Base-by-base conservation (phyloP, 1,140 invertebrate genomes). In the Limonius californicus region DNA sequence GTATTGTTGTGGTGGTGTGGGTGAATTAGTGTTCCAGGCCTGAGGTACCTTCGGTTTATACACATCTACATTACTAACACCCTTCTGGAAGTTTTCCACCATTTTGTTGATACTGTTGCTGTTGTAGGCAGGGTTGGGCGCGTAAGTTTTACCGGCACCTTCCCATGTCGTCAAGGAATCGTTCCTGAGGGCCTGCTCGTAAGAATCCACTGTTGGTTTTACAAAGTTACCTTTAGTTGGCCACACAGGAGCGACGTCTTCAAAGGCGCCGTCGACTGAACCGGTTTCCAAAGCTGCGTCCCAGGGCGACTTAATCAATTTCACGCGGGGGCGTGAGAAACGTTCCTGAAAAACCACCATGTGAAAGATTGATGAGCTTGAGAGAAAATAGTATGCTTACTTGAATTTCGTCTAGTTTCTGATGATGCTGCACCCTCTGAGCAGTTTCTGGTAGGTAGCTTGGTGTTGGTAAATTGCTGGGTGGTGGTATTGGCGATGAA, bases 241-340 rank as follows among this genome's bases (percentile, higher is more conserved):
- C 68, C 70, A 73, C 50, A 59, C 63, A 30, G 73, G 71, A 23
- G 68, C 67, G 12, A 76, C 32, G 45, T 84, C 80, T 60, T 84
- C 74, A 74, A 90, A 89, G 35, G 88, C 88, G 1, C 80, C 74
- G 30, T 88, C 87, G 1, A 88, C 86, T 8, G 82, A 84, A 11
- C 88, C 88, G 15, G 86, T 85, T 73, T 87, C 82, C 21, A 89
- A 73, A 6, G 88, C 87, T 1, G 87, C 88, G 66, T 89, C 85
- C 88, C 88, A 90, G 0, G 88, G 88, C 0, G 85, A 85, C 74
- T 87, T 84, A 0, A 88, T 72, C 12, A 88, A 71, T 63, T 85
- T 83, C 2, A 88, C 62, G 43, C 82, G 79, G 1, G 84, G 81
- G 55, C 84, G 81, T 32, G 75, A 76, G 68, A 85, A 85, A 64